phyloP scores from a whole-genome alignment of 2,113 vertebrate genomes.

The Ramphastos sulfuratus region DNA sequence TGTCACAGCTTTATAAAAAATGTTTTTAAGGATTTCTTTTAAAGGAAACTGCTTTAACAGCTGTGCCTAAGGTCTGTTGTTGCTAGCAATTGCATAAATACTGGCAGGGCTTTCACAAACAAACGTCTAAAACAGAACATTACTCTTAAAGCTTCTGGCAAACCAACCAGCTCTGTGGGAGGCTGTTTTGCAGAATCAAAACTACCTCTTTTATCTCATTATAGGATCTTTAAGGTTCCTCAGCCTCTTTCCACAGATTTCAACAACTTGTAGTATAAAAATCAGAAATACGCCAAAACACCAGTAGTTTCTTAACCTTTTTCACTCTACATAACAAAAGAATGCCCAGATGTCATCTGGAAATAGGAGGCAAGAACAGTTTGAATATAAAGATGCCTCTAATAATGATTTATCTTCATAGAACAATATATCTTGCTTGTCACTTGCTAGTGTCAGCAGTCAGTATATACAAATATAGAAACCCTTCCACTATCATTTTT shows the following conservation, averaged over 20 bases:
- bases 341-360: neutral
- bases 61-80: conserved; percentile 47
- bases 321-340: neutral
- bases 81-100: conserved; percentile 47
- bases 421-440: neutral
- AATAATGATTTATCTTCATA: neutral
- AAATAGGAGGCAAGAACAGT: neutral
- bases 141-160: conserved; percentile 43
- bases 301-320: neutral
- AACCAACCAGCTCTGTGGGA: neutral
- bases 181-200: conserved; percentile 1
- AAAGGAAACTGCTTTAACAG: conserved; percentile 38
- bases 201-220: neutral
- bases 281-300: neutral
- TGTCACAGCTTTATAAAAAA: conserved; percentile 9
- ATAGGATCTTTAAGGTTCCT: neutral
- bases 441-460: neutral
- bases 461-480: neutral
- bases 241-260: neutral
- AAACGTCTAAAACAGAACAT: conserved; percentile 31
- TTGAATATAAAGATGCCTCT: neutral
- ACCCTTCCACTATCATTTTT: neutral
- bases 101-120: conserved; percentile 54
- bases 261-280: neutral
- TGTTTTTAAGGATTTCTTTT: neutral